A percentile compares a stretch with the other conserved stretches of the same genome.
Evolutionary conservation across 2,797 vertebrate genomes (phyloP).

Genomic region (Aldrovandia affinis): DNA sequence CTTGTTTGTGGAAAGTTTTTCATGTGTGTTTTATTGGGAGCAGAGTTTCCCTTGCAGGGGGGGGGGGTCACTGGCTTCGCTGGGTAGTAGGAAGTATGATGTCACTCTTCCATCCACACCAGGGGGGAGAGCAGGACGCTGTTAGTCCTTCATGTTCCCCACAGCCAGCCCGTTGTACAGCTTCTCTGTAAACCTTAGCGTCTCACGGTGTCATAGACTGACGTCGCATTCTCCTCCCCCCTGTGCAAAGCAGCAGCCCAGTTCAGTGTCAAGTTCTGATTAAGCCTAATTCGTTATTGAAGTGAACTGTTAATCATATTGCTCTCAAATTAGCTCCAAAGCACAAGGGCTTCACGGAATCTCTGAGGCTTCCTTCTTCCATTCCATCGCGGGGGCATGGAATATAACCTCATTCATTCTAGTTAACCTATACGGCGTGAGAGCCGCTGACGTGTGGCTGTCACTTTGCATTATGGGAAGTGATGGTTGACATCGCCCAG

Average conservation of each 20-base stretch:
- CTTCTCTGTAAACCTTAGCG: not conserved
- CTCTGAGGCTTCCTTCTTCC: not conserved
- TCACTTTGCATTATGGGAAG: conserved; percentile 15
- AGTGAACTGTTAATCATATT: conserved; percentile 5
- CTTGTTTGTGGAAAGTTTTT: too few species aligned
- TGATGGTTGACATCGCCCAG: not conserved
- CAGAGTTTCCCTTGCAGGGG: not conserved
- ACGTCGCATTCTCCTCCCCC: not conserved
- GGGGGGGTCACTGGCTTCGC: not conserved
- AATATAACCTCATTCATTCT: not conserved
- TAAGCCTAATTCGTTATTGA: not conserved
- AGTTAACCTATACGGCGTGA: too few species aligned
- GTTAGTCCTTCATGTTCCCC: conserved; percentile 9
- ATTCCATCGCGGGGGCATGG: not conserved
- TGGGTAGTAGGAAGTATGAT: not conserved
- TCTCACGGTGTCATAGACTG: not conserved
- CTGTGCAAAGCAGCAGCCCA: not conserved
- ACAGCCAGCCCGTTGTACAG: not conserved
- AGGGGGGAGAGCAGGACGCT: not conserved
- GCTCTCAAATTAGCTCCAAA: not conserved
- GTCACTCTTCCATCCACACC: too few species aligned
- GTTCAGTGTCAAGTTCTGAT: not conserved
- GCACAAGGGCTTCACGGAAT: not conserved
- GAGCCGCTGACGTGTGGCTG: not conserved
- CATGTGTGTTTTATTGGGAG: not conserved